These are phyloP conservation scores for Orchesellides sinensis DNA, from an alignment of 2,888 invertebrate species.

Conservation along the genomic window DNA sequence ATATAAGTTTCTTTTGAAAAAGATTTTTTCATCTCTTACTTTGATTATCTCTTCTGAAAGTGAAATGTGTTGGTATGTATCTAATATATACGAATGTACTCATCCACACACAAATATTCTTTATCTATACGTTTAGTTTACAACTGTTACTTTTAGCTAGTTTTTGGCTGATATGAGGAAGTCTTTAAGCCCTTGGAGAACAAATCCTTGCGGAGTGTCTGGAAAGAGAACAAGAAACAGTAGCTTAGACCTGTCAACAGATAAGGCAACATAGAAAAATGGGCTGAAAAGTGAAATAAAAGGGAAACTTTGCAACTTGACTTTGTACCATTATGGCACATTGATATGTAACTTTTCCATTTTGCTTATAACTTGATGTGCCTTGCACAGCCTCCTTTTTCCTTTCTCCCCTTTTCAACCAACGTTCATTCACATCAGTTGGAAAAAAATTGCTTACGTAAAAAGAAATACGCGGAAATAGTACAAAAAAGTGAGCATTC, in stretches of 20 bases:
- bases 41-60: slow-evolving; percentile 13
- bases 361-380: slow-evolving; percentile 18
- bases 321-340: slow-evolving; percentile 28
- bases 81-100: neutral
- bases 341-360: slow-evolving; percentile 47
- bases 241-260: slow-evolving; percentile 47
- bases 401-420: neutral
- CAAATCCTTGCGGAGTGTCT: slow-evolving; percentile 46
- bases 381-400: neutral
- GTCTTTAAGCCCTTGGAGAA: slow-evolving; percentile 42
- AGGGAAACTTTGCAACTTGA: slow-evolving; percentile 47
- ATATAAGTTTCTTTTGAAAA: slow-evolving; percentile 6
- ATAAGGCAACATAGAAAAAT: slow-evolving; percentile 43
- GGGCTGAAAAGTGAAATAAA: slow-evolving; percentile 52
- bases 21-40: slow-evolving; percentile 31
- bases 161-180: slow-evolving; percentile 2
- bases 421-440: neutral
- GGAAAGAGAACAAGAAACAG: slow-evolving; percentile 10
- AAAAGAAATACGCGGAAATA: neutral
- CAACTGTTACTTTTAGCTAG: neutral
- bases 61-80: neutral
- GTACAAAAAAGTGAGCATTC: slow-evolving; percentile 3
- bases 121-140: too few species aligned
- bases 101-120: neutral
- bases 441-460: slow-evolving; percentile 29